Percentiles rank a stretch among this genome's conserved stretches.
Conservation (phyloP, 2,888 invertebrate species). For the Galerucella nymphaeae region DNA sequence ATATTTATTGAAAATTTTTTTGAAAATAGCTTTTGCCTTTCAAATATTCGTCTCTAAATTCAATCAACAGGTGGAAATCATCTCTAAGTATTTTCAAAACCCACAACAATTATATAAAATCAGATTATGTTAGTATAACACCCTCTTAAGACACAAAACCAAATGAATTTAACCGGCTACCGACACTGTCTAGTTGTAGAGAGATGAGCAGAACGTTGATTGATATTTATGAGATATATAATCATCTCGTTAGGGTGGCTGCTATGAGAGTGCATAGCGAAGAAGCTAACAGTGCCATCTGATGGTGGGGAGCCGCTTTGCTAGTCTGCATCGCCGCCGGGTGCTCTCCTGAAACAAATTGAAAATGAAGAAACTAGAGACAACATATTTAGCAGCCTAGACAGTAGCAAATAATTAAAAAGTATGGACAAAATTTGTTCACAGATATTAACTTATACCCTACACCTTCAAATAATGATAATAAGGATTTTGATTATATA, state of each 20-base stretch:
- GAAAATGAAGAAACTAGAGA: slow-evolving; percentile 36
- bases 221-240: slow-evolving; percentile 51
- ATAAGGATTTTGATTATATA: too few species aligned
- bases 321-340: slow-evolving; percentile 89
- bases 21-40: too few species aligned
- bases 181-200: slow-evolving; percentile 28
- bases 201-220: slow-evolving; percentile 48
- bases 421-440: too few species aligned
- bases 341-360: slow-evolving; percentile 77
- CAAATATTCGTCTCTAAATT: too few species aligned
- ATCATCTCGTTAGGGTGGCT: slow-evolving; percentile 60
- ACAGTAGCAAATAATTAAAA: too few species aligned
- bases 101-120: neutral
- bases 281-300: slow-evolving; percentile 56
- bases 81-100: too few species aligned
- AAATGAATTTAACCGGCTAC: neutral
- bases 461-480: too few species aligned
- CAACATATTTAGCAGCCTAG: too few species aligned
- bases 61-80: too few species aligned
- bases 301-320: slow-evolving; percentile 62
- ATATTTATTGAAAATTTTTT: too few species aligned
- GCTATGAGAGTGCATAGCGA: slow-evolving; percentile 50
- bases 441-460: too few species aligned
- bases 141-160: neutral
- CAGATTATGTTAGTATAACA: neutral